Evolutionary conservation across 1,140 invertebrate species (phyloP), one percentile per base, ranked within the genome.

Genomic region (Acyrthosiphon pisum): DNA sequence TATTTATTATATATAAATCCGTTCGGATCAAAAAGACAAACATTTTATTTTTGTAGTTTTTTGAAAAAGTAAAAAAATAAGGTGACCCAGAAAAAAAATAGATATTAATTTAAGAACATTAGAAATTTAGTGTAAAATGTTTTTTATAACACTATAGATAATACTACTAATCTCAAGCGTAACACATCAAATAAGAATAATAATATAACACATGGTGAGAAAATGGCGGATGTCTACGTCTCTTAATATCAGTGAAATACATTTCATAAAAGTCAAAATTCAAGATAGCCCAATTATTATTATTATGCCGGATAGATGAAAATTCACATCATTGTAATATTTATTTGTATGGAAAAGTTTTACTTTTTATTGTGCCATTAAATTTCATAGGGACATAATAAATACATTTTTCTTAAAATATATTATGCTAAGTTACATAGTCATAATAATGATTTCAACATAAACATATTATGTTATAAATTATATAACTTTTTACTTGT

Each of bases 341-440:
- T 88, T 50, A 50, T 88, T 6, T 35, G n/a, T 50, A 50, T 7
- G 22, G 22, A 35, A 50, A 50, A 50, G 30, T n/a, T 88, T 18
- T 35, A 35, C 46, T 50, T 88, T 48, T 87, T 88, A 50, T 50
- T 48, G 35, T 48, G 7, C 86, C 86, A 88, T 88, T 88, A 50
- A 88, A n/a, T 88, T 35, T 35, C n/a, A 88, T 35, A 50, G 22
- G 1, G n/a, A 88, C 86, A 9, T 35, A 50, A 20, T 8, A 22
- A 88, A n/a, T 50, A 88, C 20, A n/a, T 26, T 35, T n/a, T 93
- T 90, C 90, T 92, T 81, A 48, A 44, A 46, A 53, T 90, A 44
- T 88, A 88, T 50, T 88, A 88, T 50, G n/a, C 46, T 35, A 88
- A n/a, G 86, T 35, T 88, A 53, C 86, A 50, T 46, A 35, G 30